phyloP scores from a whole-genome alignment of 1,140 invertebrate species.

The Magallana ariakensis region DNA sequence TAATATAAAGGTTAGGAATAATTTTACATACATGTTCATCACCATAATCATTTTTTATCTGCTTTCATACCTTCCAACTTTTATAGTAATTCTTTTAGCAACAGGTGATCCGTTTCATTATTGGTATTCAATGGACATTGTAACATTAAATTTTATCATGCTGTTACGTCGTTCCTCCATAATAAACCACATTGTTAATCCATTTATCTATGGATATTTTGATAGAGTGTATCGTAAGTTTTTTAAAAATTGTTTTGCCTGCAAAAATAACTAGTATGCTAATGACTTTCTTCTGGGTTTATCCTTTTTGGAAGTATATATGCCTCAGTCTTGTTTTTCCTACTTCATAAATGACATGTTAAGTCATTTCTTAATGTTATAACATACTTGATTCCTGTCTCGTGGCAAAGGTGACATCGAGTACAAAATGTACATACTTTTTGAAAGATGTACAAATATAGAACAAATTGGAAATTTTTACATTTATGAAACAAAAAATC shows the following conservation, averaged over 20 bases:
- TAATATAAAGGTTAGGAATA: background rate
- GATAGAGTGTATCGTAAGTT: background rate
- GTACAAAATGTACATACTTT: too few relatives aligned
- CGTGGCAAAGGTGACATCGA: too few relatives aligned
- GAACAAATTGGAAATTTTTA: too few relatives aligned
- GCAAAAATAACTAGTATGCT: background rate
- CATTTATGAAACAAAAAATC: too few relatives aligned
- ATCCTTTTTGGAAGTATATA: too few relatives aligned
- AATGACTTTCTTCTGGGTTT: too few relatives aligned
- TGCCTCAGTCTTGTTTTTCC: too few relatives aligned
- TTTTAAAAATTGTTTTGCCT: background rate
- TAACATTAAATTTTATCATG: background rate
- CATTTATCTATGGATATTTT: constrained; percentile 27
- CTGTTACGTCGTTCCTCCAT: background rate
- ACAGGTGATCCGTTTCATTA: background rate
- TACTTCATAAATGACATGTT: too few relatives aligned
- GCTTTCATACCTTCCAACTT: constrained; percentile 3
- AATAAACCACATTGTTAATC: constrained; percentile 6
- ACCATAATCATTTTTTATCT: constrained; percentile 14
- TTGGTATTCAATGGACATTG: background rate
- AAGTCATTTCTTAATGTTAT: too few relatives aligned
- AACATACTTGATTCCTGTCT: too few relatives aligned
- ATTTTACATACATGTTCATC: constrained; percentile 32
- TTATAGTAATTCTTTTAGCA: background rate
- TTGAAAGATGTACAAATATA: too few relatives aligned